Percentiles rank a stretch among this genome's conserved stretches.
phyloP scores from a whole-genome alignment of 2,113 vertebrate genomes.

The Mohoua ochrocephala region DNA sequence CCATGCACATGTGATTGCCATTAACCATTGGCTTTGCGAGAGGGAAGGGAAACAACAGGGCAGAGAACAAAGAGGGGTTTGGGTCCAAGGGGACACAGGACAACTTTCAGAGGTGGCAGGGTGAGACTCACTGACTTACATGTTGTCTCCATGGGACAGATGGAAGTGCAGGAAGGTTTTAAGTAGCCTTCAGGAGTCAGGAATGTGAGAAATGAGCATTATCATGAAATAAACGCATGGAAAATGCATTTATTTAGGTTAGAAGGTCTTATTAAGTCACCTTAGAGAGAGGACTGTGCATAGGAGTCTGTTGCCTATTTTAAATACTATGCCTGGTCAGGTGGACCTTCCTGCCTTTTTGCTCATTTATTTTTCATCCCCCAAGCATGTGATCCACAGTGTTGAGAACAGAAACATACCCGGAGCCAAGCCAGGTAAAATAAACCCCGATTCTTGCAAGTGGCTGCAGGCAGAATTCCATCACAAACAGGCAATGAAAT shows the following conservation, averaged over 20 bases:
- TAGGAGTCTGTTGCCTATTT: neutral
- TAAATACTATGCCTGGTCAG: neutral
- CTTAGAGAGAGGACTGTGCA: neutral
- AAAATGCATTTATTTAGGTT: neutral
- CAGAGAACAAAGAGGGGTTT: neutral
- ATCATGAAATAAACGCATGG: neutral
- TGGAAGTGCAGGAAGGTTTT: neutral
- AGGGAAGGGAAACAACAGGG: neutral
- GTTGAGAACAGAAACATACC: neutral
- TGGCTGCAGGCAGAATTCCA: neutral
- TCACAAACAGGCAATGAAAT: neutral
- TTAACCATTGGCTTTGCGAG: neutral
- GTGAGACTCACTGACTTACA: neutral
- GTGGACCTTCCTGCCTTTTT: neutral
- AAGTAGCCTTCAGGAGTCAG: neutral
- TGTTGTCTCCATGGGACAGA: neutral
- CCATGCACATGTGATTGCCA: neutral
- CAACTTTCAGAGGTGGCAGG: neutral
- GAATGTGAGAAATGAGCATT: neutral
- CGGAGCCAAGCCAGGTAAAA: neutral
- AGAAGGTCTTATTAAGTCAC: neutral
- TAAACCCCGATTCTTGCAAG: neutral
- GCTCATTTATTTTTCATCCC: neutral
- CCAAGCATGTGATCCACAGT: neutral
- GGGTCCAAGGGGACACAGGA: accelerated